Evolutionary conservation across 53 echinoderm and acorn worm genomes (phyloP).

Genomic region (Apostichopus leukothele): DNA sequence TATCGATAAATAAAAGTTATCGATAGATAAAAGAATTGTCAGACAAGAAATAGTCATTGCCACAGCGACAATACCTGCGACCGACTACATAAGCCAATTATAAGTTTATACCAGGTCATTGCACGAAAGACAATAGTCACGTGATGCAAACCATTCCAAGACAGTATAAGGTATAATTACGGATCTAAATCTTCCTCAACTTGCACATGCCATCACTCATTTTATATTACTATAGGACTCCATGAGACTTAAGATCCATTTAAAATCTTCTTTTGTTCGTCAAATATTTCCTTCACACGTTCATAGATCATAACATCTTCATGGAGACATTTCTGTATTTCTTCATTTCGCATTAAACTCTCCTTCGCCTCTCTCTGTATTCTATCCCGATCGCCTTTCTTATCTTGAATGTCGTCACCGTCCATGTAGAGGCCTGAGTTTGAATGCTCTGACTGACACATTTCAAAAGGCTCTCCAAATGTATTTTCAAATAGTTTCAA

Average conservation of each 20-base stretch:
- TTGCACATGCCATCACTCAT: too few relatives aligned
- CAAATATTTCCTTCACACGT: constrained; percentile 8
- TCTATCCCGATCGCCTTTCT: not conserved
- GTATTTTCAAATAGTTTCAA: constrained; percentile 22
- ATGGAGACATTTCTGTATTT: constrained; percentile 6
- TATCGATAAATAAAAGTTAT: too few relatives aligned
- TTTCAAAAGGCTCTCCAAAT: constrained; percentile 21
- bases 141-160: too few relatives aligned
- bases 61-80: too few relatives aligned
- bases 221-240: too few relatives aligned
- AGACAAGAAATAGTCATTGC: too few relatives aligned
- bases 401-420: not conserved
- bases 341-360: constrained; percentile 11
- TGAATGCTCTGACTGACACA: not conserved
- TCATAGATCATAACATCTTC: constrained; percentile 20
- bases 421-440: constrained; percentile 24
- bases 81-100: too few relatives aligned
- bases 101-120: too few relatives aligned
- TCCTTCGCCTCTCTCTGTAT: constrained; percentile 10
- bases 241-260: not conserved
- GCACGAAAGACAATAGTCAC: too few relatives aligned
- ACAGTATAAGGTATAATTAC: too few relatives aligned
- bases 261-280: not conserved
- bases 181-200: too few relatives aligned
- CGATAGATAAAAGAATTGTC: too few relatives aligned